Percentiles rank a stretch among this genome's conserved stretches.
phyloP scores from a whole-genome alignment of 2,113 vertebrate species.

The Thunnus maccoyii region DNA sequence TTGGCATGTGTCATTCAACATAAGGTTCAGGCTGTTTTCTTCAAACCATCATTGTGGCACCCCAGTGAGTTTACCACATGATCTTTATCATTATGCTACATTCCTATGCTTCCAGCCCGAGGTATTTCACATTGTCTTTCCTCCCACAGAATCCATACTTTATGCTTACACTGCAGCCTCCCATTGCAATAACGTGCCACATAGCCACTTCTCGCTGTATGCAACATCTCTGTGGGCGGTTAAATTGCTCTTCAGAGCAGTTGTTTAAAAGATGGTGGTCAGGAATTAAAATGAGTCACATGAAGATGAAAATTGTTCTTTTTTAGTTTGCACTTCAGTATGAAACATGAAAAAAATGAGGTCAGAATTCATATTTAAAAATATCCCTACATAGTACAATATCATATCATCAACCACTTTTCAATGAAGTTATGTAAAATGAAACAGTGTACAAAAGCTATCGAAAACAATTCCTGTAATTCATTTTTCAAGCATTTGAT shows the following conservation, averaged over 20 bases:
- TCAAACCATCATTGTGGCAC: not conserved
- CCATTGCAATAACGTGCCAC: not conserved
- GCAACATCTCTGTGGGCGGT: not conserved
- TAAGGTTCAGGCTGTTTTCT: not conserved
- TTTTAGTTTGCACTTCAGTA: not conserved
- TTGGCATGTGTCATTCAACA: slow-evolving; percentile 22
- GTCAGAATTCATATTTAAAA: not conserved
- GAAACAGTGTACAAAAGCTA: not conserved
- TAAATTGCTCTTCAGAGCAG: not conserved
- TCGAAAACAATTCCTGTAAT: not conserved
- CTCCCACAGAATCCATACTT: not conserved
- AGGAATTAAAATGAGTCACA: slow-evolving; percentile 9
- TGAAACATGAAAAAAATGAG: not conserved
- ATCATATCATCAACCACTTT: not conserved
- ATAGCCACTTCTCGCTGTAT: not conserved
- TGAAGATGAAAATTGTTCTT: not conserved
- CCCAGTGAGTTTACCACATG: slow-evolving; percentile 4
- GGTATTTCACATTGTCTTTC: slow-evolving; percentile 6
- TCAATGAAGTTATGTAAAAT: not conserved
- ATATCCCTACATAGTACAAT: not conserved
- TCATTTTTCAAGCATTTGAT: not conserved
- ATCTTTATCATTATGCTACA: not conserved
- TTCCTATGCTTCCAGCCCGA: slow-evolving; percentile 1
- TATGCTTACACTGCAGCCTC: not conserved
- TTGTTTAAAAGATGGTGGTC: slow-evolving; percentile 5